phyloP scores from a whole-genome alignment of 1,140 invertebrate species.

The Cheumatopsyche charites region DNA sequence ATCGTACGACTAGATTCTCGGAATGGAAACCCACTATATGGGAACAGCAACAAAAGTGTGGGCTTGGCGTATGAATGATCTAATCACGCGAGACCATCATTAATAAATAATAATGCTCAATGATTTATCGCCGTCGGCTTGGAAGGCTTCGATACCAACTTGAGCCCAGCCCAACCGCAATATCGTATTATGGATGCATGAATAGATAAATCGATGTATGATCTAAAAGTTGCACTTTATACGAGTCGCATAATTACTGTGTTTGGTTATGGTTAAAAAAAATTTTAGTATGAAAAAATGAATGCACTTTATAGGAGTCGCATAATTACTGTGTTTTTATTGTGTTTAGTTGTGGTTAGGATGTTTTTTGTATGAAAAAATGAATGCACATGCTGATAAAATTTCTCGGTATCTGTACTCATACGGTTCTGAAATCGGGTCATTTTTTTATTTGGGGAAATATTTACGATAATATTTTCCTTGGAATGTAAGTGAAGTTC shows the following conservation, averaged over 20 bases:
- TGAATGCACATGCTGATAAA: neutral
- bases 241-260: constrained; percentile 33
- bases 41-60: constrained; percentile 11
- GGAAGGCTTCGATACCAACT: neutral
- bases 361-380: too few relatives aligned
- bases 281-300: too few relatives aligned
- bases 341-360: too few relatives aligned
- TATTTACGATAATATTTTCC: too few relatives aligned
- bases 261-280: too few relatives aligned
- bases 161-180: constrained; percentile 19
- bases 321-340: too few relatives aligned
- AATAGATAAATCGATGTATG: constrained; percentile 5
- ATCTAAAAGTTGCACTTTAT: constrained; percentile 22
- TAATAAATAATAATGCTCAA: constrained; percentile 41
- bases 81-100: constrained; percentile 43
- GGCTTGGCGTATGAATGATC: constrained; percentile 30
- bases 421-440: too few relatives aligned
- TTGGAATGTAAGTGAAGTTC: too few relatives aligned
- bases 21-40: constrained; percentile 4
- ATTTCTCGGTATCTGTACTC: too few relatives aligned
- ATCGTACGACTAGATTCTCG: too few relatives aligned
- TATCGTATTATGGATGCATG: neutral
- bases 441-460: too few relatives aligned
- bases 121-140: constrained; percentile 15
- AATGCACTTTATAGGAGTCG: too few relatives aligned